These are phyloP conservation scores for Diglossa cyanea DNA, from an alignment of 2,797 vertebrate genomes.

Conservation along the genomic window DNA sequence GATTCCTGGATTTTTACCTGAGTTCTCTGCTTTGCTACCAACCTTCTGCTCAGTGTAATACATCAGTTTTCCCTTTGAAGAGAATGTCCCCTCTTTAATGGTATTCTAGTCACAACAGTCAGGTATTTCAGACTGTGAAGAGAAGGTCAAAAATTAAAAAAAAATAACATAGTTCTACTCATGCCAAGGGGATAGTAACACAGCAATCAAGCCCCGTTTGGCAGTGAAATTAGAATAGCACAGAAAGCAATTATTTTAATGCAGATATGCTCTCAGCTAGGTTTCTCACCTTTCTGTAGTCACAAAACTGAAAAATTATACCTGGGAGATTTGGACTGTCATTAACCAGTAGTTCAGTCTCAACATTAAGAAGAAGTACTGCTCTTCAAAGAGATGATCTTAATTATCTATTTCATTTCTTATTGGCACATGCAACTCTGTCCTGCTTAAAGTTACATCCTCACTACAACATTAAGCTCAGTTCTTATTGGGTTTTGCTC, in stretches of 20 bases:
- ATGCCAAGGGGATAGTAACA: not conserved
- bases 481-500: not conserved
- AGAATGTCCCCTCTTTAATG: not conserved
- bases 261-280: not conserved
- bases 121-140: not conserved
- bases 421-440: not conserved
- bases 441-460: not conserved
- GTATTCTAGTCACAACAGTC: not conserved
- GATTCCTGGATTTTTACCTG: not conserved
- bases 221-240: not conserved
- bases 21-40: not conserved
- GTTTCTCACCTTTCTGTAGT: not conserved
- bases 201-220: not conserved
- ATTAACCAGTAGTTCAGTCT: not conserved
- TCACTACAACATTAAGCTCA: not conserved
- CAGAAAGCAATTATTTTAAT: not conserved
- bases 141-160: not conserved
- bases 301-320: not conserved
- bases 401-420: not conserved
- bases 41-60: not conserved
- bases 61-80: not conserved
- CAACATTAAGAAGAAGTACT: not conserved
- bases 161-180: not conserved
- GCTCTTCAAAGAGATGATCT: not conserved
- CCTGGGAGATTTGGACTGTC: not conserved